These are phyloP conservation scores for Otus sunia DNA, from an alignment of 2,113 vertebrate genomes.

Conservation along the genomic window DNA sequence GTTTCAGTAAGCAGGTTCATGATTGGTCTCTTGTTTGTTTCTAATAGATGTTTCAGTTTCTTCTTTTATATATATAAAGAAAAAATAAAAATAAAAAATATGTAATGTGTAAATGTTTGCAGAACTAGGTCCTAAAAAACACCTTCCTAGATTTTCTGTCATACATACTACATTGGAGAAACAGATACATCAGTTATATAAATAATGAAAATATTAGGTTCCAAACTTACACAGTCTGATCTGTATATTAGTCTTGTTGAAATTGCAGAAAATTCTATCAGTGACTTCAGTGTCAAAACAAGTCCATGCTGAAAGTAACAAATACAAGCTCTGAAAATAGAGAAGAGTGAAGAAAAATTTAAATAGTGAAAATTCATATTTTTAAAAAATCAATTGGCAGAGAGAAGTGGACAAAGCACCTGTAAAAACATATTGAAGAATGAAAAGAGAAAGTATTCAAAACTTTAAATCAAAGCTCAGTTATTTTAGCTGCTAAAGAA, in stretches of 20 bases:
- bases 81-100: not conserved
- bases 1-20: not conserved
- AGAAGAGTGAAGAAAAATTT: not conserved
- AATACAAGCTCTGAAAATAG: not conserved
- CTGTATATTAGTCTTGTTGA: not conserved
- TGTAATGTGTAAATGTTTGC: not conserved
- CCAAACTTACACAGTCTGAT: not conserved
- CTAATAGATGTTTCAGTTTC: not conserved
- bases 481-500: not conserved
- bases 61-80: not conserved
- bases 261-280: not conserved
- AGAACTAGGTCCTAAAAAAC: not conserved
- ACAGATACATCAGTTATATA: not conserved
- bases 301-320: not conserved
- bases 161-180: not conserved
- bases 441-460: not conserved
- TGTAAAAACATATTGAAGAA: not conserved
- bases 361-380: not conserved
- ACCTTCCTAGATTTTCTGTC: not conserved
- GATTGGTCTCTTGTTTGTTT: not conserved
- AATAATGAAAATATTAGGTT: not conserved
- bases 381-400: not conserved
- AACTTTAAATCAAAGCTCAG: not conserved
- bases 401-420: not conserved
- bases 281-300: not conserved